Evolutionary conservation across 2,888 invertebrate species (phyloP).

Genomic region (Noctua janthina): DNA sequence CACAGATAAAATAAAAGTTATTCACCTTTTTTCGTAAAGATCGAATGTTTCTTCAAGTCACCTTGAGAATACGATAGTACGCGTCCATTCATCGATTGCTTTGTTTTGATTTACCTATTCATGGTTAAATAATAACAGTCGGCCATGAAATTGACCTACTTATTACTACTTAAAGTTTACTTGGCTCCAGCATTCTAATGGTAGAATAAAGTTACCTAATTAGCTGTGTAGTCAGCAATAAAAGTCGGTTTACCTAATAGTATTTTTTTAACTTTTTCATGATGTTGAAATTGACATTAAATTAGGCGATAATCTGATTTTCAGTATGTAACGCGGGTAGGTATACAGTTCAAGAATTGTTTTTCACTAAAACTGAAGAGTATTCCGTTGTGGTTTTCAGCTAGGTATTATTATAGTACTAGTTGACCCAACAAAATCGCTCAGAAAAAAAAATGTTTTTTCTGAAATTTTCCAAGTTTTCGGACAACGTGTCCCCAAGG

Average conservation of each 20-base stretch:
- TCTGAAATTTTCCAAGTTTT: neutral
- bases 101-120: conserved; percentile 32
- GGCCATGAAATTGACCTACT: conserved; percentile 28
- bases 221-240: neutral
- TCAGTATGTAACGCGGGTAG: neutral
- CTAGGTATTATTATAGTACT: neutral
- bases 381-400: neutral
- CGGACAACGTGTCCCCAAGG: neutral
- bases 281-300: neutral
- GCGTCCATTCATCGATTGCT: conserved; percentile 38
- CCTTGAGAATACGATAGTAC: conserved; percentile 14
- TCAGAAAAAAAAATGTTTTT: neutral
- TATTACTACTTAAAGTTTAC: conserved; percentile 11
- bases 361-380: neutral
- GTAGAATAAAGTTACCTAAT: conserved; percentile 11
- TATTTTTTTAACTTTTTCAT: neutral
- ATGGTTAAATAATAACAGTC: conserved; percentile 32
- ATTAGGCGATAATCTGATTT: neutral
- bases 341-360: neutral
- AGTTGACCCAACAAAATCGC: neutral
- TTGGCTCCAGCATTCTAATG: conserved; percentile 25
- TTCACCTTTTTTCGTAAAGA: neutral
- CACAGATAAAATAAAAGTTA: neutral
- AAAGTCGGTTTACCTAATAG: neutral
- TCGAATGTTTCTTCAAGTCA: neutral